phyloP scores from a whole-genome alignment of 1,140 invertebrate species.

The Asbolus verrucosus region DNA sequence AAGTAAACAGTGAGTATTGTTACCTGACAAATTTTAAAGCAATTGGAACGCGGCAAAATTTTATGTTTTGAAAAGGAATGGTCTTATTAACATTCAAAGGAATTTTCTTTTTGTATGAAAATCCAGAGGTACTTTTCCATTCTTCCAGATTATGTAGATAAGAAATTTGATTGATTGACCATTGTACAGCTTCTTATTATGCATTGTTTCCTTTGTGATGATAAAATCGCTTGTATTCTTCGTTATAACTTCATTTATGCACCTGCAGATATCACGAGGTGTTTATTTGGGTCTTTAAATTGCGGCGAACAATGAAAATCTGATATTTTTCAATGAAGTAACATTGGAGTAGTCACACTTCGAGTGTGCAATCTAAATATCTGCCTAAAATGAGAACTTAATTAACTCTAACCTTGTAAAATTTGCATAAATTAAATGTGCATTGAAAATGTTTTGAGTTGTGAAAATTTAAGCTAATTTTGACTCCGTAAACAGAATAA shows the following conservation, averaged over 20 bases:
- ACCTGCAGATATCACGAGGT: neutral
- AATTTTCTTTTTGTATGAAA: slow-evolving; percentile 29
- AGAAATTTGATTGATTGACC: slow-evolving; percentile 28
- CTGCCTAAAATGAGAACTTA: too few species aligned
- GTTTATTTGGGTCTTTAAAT: slow-evolving; percentile 2
- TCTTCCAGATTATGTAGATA: slow-evolving; percentile 21
- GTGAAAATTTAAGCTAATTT: too few species aligned
- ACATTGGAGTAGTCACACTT: too few species aligned
- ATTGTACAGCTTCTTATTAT: slow-evolving; percentile 26
- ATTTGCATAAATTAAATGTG: too few species aligned
- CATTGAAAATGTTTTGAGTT: too few species aligned
- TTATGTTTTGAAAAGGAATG: neutral
- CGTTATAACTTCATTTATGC: slow-evolving; percentile 1
- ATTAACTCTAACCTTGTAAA: too few species aligned
- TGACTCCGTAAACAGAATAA: too few species aligned
- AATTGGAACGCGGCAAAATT: too few species aligned
- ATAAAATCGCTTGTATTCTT: slow-evolving; percentile 30
- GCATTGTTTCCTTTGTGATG: slow-evolving; percentile 2
- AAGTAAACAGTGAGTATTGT: slow-evolving; percentile 81
- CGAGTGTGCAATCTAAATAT: too few species aligned
- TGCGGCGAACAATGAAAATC: neutral
- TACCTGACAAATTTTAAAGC: slow-evolving; percentile 33
- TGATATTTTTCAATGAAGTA: too few species aligned
- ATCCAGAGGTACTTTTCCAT: slow-evolving; percentile 1
- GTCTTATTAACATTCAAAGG: slow-evolving; percentile 23